Evolutionary conservation across 1,140 invertebrate genomes (phyloP).

Genomic region (Zelostemma sp.): DNA sequence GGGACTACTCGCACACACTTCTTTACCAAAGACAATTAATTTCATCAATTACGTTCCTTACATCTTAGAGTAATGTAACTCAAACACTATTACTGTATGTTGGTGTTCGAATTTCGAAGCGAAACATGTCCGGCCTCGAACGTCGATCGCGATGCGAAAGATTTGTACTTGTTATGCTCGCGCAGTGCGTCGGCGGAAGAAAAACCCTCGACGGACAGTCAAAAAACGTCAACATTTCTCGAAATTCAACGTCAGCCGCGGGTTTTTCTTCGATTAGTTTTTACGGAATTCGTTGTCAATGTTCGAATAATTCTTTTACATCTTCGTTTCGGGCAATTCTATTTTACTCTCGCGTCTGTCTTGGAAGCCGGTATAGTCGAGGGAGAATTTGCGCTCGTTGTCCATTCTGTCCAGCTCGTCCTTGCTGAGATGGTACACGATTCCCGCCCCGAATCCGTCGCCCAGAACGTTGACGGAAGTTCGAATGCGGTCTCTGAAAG

Average conservation of each 20-base stretch:
- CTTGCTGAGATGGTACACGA: slow-evolving; percentile 82
- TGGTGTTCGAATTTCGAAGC: no score
- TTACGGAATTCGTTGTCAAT: background rate
- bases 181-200: slow-evolving; percentile 9
- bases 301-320: slow-evolving; percentile 6
- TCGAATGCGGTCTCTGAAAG: slow-evolving; percentile 73
- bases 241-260: no score
- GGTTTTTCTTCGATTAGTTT: background rate
- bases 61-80: no score
- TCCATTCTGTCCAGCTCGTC: slow-evolving; percentile 74
- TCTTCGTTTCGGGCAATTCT: slow-evolving; percentile 32
- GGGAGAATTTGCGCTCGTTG: slow-evolving; percentile 54
- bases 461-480: slow-evolving; percentile 87
- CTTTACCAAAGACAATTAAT: no score
- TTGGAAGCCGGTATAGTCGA: background rate
- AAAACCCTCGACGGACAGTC: background rate
- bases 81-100: no score
- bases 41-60: no score
- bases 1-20: slow-evolving; percentile 24
- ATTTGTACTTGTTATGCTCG: slow-evolving; percentile 42
- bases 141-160: no score
- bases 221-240: background rate
- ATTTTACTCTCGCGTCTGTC: slow-evolving; percentile 1
- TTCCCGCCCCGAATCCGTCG: slow-evolving; percentile 84
- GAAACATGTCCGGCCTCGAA: no score